Evolutionary conservation across 2,797 vertebrate genomes (phyloP).

Genomic region (Spondyliosoma cantharus): DNA sequence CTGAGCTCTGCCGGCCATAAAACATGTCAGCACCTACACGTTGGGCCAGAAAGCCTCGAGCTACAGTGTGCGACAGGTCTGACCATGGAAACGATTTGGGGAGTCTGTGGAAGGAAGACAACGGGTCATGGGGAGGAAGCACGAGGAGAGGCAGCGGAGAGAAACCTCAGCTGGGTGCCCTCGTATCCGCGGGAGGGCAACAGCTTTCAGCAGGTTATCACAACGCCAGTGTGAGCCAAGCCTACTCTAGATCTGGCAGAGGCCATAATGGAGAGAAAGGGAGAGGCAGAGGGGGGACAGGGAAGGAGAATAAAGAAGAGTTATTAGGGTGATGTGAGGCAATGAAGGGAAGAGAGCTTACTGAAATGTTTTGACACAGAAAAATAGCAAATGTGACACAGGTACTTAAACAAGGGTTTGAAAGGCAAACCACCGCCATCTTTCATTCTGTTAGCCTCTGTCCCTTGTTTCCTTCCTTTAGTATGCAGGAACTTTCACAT

Average conservation of each 20-base stretch:
- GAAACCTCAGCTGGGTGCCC: slow-evolving; percentile 59
- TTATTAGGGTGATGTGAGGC: slow-evolving; percentile 74
- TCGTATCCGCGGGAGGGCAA: slow-evolving; percentile 61
- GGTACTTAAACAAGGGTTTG: slow-evolving; percentile 71
- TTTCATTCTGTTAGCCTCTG: slow-evolving; percentile 30
- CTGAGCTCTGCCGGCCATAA: slow-evolving; percentile 61
- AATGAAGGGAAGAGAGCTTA: slow-evolving; percentile 67
- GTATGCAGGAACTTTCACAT: no score
- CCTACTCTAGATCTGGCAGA: slow-evolving; percentile 61
- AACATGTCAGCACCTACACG: slow-evolving; percentile 72
- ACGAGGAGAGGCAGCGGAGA: slow-evolving; percentile 41
- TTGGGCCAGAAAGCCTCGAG: slow-evolving; percentile 55
- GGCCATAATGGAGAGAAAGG: slow-evolving; percentile 51
- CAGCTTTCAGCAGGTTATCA: slow-evolving; percentile 77
- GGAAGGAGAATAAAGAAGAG: slow-evolving; percentile 72
- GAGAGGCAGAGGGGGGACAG: slow-evolving; percentile 34
- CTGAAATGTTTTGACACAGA: slow-evolving; percentile 80
- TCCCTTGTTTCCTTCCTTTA: neutral
- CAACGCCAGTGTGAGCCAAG: slow-evolving; percentile 60
- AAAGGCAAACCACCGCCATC: slow-evolving; percentile 61
- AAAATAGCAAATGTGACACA: slow-evolving; percentile 76
- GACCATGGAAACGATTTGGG: slow-evolving; percentile 53
- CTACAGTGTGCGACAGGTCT: slow-evolving; percentile 17
- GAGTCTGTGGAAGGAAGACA: slow-evolving; percentile 42
- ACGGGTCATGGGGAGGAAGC: slow-evolving; percentile 35